These are phyloP conservation scores for Sylvia borin DNA, from an alignment of 2,797 vertebrate species.

Conservation along the genomic window DNA sequence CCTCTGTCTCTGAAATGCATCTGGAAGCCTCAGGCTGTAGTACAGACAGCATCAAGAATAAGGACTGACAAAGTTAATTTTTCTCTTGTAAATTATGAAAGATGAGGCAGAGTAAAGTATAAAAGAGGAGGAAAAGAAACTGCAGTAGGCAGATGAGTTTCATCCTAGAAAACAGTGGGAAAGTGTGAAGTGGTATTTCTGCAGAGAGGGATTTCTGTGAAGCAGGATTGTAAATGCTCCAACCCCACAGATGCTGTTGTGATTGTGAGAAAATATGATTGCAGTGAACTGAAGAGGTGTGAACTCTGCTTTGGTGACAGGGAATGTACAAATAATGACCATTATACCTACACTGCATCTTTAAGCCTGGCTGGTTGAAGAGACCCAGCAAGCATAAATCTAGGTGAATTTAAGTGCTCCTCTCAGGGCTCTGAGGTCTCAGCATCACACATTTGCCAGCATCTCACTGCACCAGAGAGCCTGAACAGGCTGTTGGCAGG, in stretches of 20 bases:
- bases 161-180: neutral
- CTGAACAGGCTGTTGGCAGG: neutral
- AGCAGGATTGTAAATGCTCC: neutral
- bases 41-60: neutral
- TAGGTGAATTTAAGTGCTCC: fast-evolving
- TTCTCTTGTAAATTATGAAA: neutral
- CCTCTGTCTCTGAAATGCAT: neutral
- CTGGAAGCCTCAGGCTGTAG: neutral
- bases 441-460: neutral
- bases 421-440: neutral
- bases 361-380: neutral
- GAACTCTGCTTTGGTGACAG: neutral
- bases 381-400: neutral
- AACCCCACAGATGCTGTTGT: neutral
- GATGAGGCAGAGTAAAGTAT: neutral
- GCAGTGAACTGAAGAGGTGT: neutral
- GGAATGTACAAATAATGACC: neutral
- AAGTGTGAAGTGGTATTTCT: neutral
- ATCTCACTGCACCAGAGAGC: neutral
- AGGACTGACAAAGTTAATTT: neutral
- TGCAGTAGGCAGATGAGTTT: neutral
- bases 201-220: neutral
- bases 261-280: neutral
- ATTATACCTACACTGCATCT: neutral
- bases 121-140: neutral